Percentiles rank a stretch among this genome's conserved stretches.
phyloP scores from a whole-genome alignment of 2,113 vertebrate species.

The Mustela lutreola region DNA sequence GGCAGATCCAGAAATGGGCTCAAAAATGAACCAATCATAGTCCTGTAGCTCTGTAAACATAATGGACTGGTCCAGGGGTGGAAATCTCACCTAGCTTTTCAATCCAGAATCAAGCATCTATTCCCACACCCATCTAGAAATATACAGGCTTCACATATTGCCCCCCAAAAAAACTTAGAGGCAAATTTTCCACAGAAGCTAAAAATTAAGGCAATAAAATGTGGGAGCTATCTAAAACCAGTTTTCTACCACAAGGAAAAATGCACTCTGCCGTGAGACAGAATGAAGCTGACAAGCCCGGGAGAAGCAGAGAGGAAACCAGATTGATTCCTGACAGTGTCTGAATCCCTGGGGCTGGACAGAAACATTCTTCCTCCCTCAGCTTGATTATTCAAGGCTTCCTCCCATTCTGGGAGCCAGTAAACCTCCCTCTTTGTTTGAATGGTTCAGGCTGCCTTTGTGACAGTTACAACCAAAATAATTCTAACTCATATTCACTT shows the following conservation, averaged over 20 bases:
- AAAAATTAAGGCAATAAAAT: conserved; percentile 26
- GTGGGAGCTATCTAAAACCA: background rate
- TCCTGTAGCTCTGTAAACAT: background rate
- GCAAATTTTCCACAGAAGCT: background rate
- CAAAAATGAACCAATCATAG: background rate
- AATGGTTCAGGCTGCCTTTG: background rate
- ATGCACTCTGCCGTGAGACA: background rate
- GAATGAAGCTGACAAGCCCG: conserved; percentile 16
- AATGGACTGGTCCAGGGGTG: background rate
- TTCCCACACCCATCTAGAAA: rapidly evolving
- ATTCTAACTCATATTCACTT: conserved; percentile 8
- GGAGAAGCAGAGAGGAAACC: background rate
- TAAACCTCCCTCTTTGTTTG: background rate
- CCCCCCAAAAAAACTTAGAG: background rate
- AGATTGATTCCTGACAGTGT: conserved; percentile 12
- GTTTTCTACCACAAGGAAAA: background rate
- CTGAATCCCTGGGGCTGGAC: background rate
- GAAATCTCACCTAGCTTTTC: background rate
- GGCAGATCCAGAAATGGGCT: background rate
- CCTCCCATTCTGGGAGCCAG: background rate
- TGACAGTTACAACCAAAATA: background rate
- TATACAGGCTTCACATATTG: background rate
- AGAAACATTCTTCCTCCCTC: background rate
- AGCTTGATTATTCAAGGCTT: background rate
- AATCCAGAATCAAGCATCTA: background rate